Percentiles rank a stretch among this genome's conserved stretches.
These are phyloP conservation scores for Rhineura floridana DNA, from an alignment of 2,113 vertebrate species.

Conservation along the genomic window DNA sequence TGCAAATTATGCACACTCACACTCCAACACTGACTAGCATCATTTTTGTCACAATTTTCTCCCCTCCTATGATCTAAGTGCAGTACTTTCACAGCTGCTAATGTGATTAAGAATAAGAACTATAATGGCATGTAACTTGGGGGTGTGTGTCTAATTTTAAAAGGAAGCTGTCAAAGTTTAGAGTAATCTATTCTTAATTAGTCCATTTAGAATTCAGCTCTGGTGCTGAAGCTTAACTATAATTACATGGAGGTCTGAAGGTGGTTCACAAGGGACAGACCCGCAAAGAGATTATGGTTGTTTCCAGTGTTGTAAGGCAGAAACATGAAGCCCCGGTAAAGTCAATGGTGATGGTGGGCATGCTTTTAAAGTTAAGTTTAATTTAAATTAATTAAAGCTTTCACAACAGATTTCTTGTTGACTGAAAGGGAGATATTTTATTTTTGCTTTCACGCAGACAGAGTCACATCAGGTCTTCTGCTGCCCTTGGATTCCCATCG, in stretches of 20 bases:
- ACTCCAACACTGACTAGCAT: slow-evolving; percentile 2
- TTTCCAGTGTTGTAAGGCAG: slow-evolving; percentile 16
- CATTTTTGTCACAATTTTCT: slow-evolving; percentile 35
- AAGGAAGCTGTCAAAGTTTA: slow-evolving; percentile 73
- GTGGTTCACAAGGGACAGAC: slow-evolving; percentile 22
- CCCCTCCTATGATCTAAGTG: slow-evolving; percentile 53
- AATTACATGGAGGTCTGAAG: slow-evolving; percentile 56
- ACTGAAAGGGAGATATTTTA: neutral
- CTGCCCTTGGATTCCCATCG: too few species aligned
- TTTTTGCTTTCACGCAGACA: neutral
- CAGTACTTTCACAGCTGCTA: slow-evolving; percentile 71
- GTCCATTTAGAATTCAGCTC: slow-evolving; percentile 69
- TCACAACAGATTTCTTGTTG: slow-evolving; percentile 9
- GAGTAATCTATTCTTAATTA: slow-evolving; percentile 72
- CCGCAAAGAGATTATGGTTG: slow-evolving; percentile 26
- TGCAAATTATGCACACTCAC: too few species aligned
- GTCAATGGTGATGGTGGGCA: neutral
- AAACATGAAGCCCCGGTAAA: slow-evolving; percentile 16
- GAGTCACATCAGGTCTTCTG: rapidly evolving
- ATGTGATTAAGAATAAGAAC: slow-evolving; percentile 70
- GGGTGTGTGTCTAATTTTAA: slow-evolving; percentile 68
- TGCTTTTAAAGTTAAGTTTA: slow-evolving; percentile 32
- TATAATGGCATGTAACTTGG: slow-evolving; percentile 69
- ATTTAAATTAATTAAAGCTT: neutral
- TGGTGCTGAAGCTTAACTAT: slow-evolving; percentile 57